Evolutionary conservation across 2,113 vertebrate genomes (phyloP), one percentile per base, ranked within the genome.

Genomic region (Meriones unguiculatus): DNA sequence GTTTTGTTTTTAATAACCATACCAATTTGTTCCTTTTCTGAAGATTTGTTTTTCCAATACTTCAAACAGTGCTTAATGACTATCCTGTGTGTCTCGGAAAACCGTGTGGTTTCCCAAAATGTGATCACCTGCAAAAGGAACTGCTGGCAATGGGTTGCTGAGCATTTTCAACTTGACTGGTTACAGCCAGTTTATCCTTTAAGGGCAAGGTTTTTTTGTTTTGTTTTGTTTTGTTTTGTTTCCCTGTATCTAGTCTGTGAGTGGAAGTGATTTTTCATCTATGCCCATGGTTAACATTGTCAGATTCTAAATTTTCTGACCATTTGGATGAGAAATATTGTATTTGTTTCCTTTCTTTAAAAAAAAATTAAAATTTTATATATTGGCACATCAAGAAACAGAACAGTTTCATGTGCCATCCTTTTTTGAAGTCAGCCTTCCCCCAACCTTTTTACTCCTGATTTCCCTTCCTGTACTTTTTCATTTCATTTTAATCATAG

Each of bases 331-430:
- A 93, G 35, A 80, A 85, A 87, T 88, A 25, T 59, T 54, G 13
- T 82, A 62, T 69, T 97, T 85, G 41, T 93, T 96, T 94, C 30
- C 57, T 52, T 93, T 84, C 7, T 87, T 93, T 59, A n/a, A 77
- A 85, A 93, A 95, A 24, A 64, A 89, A 64, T 91, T 93, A 87
- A 72, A 76, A 64, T 54, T 89, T 85, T 92, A 24, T 54, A 38
- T 77, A 12, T 72, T 88, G 54, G 64, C 67, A 65, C 32, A 92
- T 65, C 65, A 88, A 95, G 52, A 46, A 52, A 67, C 10, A 70
- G 22, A 64, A 73, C 5, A 93, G 15, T 96, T 93, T 12, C 3
- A 24, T 78, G 70, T 95, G 25, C 50, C 92, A 9, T 35, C 59
- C 32, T 67, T 93, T 91, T 82, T 62, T 15, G 5, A 62, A 75